phyloP scores from a whole-genome alignment of 2,888 invertebrate species.

The Vanessa cardui region DNA sequence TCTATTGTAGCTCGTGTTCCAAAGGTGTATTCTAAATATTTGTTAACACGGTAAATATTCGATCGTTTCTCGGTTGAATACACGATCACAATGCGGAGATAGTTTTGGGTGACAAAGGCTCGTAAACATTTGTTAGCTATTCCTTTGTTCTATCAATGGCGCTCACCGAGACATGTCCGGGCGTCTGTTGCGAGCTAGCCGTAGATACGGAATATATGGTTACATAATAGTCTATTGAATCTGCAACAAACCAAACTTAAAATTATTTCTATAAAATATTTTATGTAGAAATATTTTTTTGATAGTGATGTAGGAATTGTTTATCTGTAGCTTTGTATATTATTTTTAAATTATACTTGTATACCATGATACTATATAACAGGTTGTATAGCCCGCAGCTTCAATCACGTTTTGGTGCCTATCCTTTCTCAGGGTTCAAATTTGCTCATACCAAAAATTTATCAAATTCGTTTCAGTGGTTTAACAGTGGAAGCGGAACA shows the following conservation, averaged over 20 bases:
- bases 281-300: too few species aligned
- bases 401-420: too few species aligned
- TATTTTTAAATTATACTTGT: too few species aligned
- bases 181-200: constrained; percentile 13
- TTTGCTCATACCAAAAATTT: too few species aligned
- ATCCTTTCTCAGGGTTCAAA: too few species aligned
- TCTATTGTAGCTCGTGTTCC: background rate
- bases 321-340: too few species aligned
- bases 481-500: too few species aligned
- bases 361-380: too few species aligned
- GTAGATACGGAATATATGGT: constrained; percentile 18
- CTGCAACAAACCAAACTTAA: too few species aligned
- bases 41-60: constrained; percentile 16
- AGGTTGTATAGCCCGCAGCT: too few species aligned
- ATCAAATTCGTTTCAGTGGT: too few species aligned
- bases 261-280: background rate
- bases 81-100: constrained; percentile 31
- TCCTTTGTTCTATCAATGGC: constrained; percentile 44
- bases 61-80: constrained; percentile 30
- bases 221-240: background rate
- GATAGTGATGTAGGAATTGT: too few species aligned
- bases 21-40: constrained; percentile 5
- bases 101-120: constrained; percentile 42
- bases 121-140: constrained; percentile 45
- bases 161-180: constrained; percentile 23